Evolutionary conservation across 2,888 invertebrate genomes (phyloP).

Genomic region (Alcis repandata): DNA sequence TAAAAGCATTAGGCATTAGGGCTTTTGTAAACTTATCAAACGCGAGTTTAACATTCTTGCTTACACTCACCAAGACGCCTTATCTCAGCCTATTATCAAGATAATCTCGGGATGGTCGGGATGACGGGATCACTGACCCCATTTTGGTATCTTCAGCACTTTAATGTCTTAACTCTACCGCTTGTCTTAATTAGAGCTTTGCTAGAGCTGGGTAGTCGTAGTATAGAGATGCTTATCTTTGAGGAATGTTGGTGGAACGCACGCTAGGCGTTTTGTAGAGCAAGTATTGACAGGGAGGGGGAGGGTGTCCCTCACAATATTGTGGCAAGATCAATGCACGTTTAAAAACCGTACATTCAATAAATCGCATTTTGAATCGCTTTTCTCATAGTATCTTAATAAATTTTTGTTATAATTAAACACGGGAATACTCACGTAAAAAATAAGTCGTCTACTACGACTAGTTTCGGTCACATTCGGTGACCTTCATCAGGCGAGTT

Average conservation of each 20-base stretch:
- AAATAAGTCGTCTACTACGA: too few species aligned
- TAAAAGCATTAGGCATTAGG: too few species aligned
- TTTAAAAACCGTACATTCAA: too few species aligned
- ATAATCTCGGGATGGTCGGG: conserved; percentile 37
- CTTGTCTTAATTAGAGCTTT: conserved; percentile 38
- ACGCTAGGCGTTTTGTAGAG: conserved; percentile 10
- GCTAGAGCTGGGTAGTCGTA: neutral
- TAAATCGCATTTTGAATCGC: too few species aligned
- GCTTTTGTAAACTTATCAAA: neutral
- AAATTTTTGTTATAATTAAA: too few species aligned
- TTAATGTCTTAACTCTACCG: conserved; percentile 42
- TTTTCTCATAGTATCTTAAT: too few species aligned
- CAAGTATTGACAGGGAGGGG: neutral
- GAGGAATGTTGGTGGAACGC: conserved; percentile 15
- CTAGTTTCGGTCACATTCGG: too few species aligned
- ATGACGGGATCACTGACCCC: conserved; percentile 36
- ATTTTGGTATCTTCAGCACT: conserved; percentile 34
- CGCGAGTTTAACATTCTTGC: neutral
- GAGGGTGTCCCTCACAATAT: too few species aligned
- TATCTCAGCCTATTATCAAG: conserved; percentile 34
- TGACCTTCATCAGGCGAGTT: too few species aligned
- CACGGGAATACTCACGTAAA: too few species aligned
- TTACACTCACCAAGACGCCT: neutral
- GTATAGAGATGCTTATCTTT: conserved; percentile 25
- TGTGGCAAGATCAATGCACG: too few species aligned